Percentiles rank a stretch among this genome's conserved stretches.
Evolutionary conservation across 2,888 invertebrate genomes (phyloP).

Genomic region (Trisateles emortualis): DNA sequence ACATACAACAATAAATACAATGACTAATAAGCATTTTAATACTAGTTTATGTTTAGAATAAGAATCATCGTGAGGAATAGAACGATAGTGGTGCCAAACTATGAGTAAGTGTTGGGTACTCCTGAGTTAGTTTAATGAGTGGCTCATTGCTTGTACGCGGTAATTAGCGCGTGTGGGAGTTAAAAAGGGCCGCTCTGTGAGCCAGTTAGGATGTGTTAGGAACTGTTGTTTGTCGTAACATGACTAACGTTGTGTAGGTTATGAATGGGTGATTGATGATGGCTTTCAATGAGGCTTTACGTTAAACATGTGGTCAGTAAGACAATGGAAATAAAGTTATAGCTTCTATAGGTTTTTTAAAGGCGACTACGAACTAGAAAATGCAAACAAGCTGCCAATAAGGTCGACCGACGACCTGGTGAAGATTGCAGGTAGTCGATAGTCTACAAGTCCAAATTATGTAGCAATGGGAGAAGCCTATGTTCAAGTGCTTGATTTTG

Average conservation of each 20-base stretch:
- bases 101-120: constrained; percentile 61
- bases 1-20: constrained; percentile 59
- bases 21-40: constrained; percentile 58
- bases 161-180: constrained; percentile 19
- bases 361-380: too few relatives aligned
- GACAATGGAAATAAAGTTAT: too few relatives aligned
- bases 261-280: constrained; percentile 11
- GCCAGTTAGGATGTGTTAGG: not conserved
- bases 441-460: too few relatives aligned
- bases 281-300: not conserved
- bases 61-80: constrained; percentile 69
- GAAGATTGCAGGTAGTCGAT: too few relatives aligned
- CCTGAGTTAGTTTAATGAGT: constrained; percentile 40
- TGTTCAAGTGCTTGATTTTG: too few relatives aligned
- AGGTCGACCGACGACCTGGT: too few relatives aligned
- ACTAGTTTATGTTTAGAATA: constrained; percentile 25
- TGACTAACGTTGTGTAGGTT: constrained; percentile 8
- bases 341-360: too few relatives aligned
- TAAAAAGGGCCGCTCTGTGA: constrained; percentile 16
- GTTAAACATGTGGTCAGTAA: not conserved
- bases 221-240: constrained; percentile 5
- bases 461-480: too few relatives aligned
- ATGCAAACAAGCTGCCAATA: too few relatives aligned
- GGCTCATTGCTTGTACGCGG: constrained; percentile 17
- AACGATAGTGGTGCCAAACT: constrained; percentile 65